A percentile compares a stretch with the other conserved stretches of the same genome.
These are phyloP conservation scores for Seira sanloemensis DNA, from an alignment of 2,888 invertebrate genomes.

Conservation along the genomic window DNA sequence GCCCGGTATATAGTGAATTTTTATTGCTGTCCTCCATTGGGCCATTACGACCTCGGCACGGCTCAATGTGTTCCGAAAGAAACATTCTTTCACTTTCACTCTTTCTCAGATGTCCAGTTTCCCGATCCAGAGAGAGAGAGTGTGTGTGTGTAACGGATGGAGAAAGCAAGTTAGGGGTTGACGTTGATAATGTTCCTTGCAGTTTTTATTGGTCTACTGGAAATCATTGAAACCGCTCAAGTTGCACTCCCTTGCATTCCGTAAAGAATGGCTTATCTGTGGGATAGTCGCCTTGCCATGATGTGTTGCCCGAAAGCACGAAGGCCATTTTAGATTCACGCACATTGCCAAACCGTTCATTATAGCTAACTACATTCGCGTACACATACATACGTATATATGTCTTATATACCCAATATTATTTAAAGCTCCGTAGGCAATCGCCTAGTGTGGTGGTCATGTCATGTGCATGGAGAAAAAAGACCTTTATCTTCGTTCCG, in stretches of 20 bases:
- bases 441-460: too few relatives aligned
- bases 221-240: conserved; percentile 9
- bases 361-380: not conserved
- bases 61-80: conserved; percentile 2
- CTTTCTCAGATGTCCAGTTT: conserved; percentile 6
- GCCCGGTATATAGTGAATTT: conserved; percentile 19
- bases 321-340: conserved; percentile 35
- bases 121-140: not conserved
- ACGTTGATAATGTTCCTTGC: conserved; percentile 23
- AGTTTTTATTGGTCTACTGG: not conserved
- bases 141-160: not conserved
- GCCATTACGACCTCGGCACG: conserved; percentile 36
- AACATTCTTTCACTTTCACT: not conserved
- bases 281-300: not conserved
- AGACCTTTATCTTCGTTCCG: too few relatives aligned
- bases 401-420: too few relatives aligned
- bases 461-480: too few relatives aligned
- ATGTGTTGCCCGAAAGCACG: conserved; percentile 42
- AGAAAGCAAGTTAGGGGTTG: conserved; percentile 21
- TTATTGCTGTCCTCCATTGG: conserved; percentile 33
- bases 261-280: too few relatives aligned
- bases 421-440: too few relatives aligned
- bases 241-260: conserved; percentile 39
- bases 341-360: conserved; percentile 18
- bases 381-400: too few relatives aligned